Evolutionary conservation across 2,113 vertebrate species (phyloP).

Genomic region (Pomatorhinus ruficollis): DNA sequence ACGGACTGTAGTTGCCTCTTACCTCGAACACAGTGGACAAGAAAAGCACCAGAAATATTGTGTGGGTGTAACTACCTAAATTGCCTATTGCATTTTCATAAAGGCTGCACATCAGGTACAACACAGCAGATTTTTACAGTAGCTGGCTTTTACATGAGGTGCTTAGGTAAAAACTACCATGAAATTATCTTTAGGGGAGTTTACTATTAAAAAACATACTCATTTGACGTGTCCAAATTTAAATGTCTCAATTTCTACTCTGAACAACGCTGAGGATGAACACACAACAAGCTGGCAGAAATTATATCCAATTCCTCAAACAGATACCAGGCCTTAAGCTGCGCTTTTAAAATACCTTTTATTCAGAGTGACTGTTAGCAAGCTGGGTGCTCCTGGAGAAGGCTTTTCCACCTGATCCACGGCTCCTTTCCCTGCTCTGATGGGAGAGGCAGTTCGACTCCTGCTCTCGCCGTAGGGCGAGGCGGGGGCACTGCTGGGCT

Average conservation of each 20-base stretch:
- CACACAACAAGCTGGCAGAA: background rate
- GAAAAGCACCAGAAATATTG: background rate
- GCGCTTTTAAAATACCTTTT: conserved; percentile 75
- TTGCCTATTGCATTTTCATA: background rate
- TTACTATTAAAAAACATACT: background rate
- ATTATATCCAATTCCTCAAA: background rate
- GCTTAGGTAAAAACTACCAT: background rate
- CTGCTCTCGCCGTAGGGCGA: conserved; percentile 72
- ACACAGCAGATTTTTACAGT: background rate
- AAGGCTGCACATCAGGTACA: background rate
- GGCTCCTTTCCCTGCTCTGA: conserved; percentile 67
- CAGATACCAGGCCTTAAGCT: background rate
- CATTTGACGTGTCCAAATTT: background rate
- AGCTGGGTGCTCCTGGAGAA: conserved; percentile 67
- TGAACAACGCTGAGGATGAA: background rate
- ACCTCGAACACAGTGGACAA: background rate
- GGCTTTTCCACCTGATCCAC: conserved; percentile 72
- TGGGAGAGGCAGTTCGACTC: conserved; percentile 80
- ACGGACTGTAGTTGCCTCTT: background rate
- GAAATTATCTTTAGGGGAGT: background rate
- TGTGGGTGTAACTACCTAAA: background rate
- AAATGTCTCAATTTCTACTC: background rate
- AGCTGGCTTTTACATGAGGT: background rate
- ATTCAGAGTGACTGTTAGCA: conserved; percentile 75
- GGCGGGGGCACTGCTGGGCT: conserved; percentile 71